phyloP scores from a whole-genome alignment of 1,140 invertebrate genomes.

The Rhynchophorus ferrugineus region DNA sequence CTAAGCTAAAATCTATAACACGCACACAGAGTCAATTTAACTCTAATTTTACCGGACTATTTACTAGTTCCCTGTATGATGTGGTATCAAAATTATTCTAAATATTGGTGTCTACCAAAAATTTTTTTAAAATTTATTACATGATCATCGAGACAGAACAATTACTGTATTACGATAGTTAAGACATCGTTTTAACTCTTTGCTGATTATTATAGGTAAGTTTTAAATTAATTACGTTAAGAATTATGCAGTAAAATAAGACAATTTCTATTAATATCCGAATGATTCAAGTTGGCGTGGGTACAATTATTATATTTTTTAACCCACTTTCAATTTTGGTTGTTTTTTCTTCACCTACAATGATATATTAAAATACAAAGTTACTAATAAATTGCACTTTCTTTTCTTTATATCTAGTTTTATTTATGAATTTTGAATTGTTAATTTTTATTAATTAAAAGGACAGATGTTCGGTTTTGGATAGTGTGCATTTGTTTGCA shows the following conservation, averaged over 20 bases:
- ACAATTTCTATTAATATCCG: constrained; percentile 10
- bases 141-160: neutral
- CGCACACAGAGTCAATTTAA: neutral
- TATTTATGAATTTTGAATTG: too few species aligned
- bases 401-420: too few species aligned
- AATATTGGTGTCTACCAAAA: constrained; percentile 3
- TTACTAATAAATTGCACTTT: too few species aligned
- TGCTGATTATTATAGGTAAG: neutral
- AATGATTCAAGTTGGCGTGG: constrained; percentile 9
- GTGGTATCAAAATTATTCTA: constrained; percentile 5
- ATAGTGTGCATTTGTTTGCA: constrained; percentile 6
- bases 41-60: neutral
- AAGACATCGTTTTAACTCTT: neutral
- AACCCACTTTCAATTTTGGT: neutral
- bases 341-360: neutral
- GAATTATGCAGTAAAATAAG: neutral
- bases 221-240: too few species aligned
- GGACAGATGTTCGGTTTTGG: too few species aligned
- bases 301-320: neutral
- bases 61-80: constrained; percentile 2
- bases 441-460: too few species aligned
- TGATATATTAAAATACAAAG: too few species aligned
- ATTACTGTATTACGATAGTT: neutral
- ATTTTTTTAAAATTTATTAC: neutral
- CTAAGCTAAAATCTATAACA: neutral